phyloP scores from a whole-genome alignment of 2,113 vertebrate species.

The Myotis brandtii region DNA sequence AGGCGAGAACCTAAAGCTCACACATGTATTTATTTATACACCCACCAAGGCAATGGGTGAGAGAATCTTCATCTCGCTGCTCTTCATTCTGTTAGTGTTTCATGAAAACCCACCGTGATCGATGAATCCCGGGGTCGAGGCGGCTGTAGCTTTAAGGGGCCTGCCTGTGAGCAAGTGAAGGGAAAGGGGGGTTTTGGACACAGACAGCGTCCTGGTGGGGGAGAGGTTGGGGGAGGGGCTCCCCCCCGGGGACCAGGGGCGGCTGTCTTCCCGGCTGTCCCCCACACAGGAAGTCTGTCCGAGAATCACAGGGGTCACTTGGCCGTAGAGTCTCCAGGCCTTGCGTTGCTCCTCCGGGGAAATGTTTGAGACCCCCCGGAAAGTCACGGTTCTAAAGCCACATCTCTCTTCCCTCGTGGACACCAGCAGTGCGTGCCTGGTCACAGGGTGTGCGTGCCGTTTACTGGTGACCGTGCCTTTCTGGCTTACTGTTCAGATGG shows the following conservation, averaged over 20 bases:
- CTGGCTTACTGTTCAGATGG: background rate
- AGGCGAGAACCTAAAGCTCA: background rate
- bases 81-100: background rate
- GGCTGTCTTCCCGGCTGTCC: background rate
- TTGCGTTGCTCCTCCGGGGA: background rate
- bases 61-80: background rate
- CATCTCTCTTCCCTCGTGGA: background rate
- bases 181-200: background rate
- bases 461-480: background rate
- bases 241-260: background rate
- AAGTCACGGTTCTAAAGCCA: background rate
- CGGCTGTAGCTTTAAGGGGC: background rate
- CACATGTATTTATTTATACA: background rate
- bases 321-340: background rate
- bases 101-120: background rate
- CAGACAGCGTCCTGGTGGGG: background rate
- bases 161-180: background rate
- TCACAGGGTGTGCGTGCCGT: rapidly evolving
- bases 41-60: background rate
- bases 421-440: background rate
- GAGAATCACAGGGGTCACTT: background rate
- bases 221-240: background rate
- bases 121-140: background rate
- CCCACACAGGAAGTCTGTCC: background rate
- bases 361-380: background rate